phyloP scores from a whole-genome alignment of 2,888 invertebrate genomes.

The Leucozona laternaria region DNA sequence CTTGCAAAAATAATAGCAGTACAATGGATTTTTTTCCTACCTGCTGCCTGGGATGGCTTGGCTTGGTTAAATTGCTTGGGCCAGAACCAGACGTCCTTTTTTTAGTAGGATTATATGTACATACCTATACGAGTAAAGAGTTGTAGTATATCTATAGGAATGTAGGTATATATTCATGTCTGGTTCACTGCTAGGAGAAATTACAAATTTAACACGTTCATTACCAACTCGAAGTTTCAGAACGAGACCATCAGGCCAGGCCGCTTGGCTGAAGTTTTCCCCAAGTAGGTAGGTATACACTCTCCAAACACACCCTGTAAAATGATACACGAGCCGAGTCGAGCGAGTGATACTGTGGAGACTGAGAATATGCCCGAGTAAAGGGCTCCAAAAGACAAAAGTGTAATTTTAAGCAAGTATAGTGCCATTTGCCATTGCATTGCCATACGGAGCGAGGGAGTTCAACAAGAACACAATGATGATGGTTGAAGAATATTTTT shows the following conservation, averaged over 20 bases:
- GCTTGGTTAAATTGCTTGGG: conserved; percentile 4
- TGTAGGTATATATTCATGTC: conserved; percentile 41
- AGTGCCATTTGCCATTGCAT: too few relatives aligned
- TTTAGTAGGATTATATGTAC: not conserved
- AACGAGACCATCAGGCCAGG: conserved; percentile 19
- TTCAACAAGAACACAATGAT: conserved; percentile 3
- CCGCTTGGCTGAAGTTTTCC: conserved; percentile 50
- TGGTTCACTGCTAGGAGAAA: conserved; percentile 69
- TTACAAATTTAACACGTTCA: conserved; percentile 75
- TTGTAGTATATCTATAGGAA: not conserved
- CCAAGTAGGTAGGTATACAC: not conserved
- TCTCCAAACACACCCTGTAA: conserved; percentile 30
- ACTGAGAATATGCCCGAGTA: conserved; percentile 41
- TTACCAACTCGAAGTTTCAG: conserved; percentile 57
- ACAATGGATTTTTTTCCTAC: conserved; percentile 23
- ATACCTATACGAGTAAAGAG: not conserved
- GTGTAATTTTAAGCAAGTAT: conserved; percentile 66
- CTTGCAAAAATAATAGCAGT: conserved; percentile 60
- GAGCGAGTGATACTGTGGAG: conserved; percentile 18
- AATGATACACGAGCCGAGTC: conserved; percentile 47
- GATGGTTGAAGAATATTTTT: conserved; percentile 5
- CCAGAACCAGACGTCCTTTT: conserved; percentile 19
- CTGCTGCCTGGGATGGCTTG: conserved; percentile 30
- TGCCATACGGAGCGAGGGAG: conserved; percentile 37
- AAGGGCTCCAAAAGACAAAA: conserved; percentile 63